phyloP scores from a whole-genome alignment of 2,113 vertebrate genomes.

The Micromys minutus region DNA sequence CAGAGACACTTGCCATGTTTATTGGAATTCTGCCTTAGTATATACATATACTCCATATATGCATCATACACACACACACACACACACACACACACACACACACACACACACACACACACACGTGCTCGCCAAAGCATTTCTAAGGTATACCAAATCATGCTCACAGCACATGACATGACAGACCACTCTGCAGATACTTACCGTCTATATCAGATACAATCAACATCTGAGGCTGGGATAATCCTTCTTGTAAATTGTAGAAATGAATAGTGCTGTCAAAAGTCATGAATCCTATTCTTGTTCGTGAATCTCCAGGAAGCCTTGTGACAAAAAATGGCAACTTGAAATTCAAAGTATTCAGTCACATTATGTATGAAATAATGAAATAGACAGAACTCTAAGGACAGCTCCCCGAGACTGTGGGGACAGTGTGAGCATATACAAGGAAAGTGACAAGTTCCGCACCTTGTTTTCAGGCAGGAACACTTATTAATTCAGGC shows the following conservation, averaged over 20 bases:
- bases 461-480: constrained; percentile 6
- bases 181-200: constrained; percentile 78
- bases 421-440: neutral
- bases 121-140: neutral
- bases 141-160: neutral
- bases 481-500: neutral
- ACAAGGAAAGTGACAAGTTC: neutral
- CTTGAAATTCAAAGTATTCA: constrained; percentile 51
- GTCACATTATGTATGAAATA: neutral
- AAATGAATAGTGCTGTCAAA: constrained; percentile 98
- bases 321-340: constrained; percentile 85
- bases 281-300: constrained; percentile 95
- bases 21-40: neutral
- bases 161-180: neutral
- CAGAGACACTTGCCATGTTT: neutral
- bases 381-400: neutral
- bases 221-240: constrained; percentile 98
- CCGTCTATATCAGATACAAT: constrained; percentile 98
- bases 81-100: neutral
- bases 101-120: neutral
- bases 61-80: neutral
- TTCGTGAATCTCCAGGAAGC: constrained; percentile 95
- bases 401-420: neutral
- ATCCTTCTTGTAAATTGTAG: constrained; percentile 96
- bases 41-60: neutral